Evolutionary conservation across 1,140 invertebrate species (phyloP), one percentile per base, ranked within the genome.

Genomic region (Conus ventricosus): DNA sequence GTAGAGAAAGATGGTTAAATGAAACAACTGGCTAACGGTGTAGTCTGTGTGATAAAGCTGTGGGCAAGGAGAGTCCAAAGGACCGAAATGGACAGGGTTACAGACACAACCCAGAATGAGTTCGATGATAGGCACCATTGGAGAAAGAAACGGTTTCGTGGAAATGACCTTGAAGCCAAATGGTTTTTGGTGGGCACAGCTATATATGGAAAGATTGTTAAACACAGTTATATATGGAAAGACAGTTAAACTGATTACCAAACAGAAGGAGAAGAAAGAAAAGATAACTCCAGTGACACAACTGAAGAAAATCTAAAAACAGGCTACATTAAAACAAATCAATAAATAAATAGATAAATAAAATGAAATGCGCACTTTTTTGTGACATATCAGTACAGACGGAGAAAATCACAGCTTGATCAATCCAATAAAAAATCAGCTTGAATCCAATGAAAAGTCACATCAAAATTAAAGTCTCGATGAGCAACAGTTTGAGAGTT

Each of bases 91-190:
- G 25, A 83, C 23, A 83, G 81, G 27, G 25, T 27, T 20, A 76
- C 60, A 76, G 85, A 76, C 53, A 87, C 63, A 87, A 87, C 13
- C 27, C 20, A 27, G 85, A 87, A 25, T 39, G 71, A 76, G 85
- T 39, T n/a, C 39, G 39, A 54, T 54, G 54, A 39, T 39, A 67
- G 54, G 85, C n/a, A n/a, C n/a, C n/a, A n/a, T n/a, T n/a, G n/a
- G n/a, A n/a, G n/a, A n/a, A n/a, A n/a, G n/a, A n/a, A 76, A 25
- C 3, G 85, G 25, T 39, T 76, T 15, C 10, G 51, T 1, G 85
- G 54, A 67, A 87, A 75, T 63, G 20, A 23, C 7, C 27, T n/a
- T n/a, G 20, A 23, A n/a, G 8, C 25, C 23, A 10, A n/a, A 76
- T 23, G 23, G 8, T n/a, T 25, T 25, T n/a, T 76, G 13, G 23